Conservation (phyloP, 2,888 invertebrate species). For the Crematogaster levior region DNA sequence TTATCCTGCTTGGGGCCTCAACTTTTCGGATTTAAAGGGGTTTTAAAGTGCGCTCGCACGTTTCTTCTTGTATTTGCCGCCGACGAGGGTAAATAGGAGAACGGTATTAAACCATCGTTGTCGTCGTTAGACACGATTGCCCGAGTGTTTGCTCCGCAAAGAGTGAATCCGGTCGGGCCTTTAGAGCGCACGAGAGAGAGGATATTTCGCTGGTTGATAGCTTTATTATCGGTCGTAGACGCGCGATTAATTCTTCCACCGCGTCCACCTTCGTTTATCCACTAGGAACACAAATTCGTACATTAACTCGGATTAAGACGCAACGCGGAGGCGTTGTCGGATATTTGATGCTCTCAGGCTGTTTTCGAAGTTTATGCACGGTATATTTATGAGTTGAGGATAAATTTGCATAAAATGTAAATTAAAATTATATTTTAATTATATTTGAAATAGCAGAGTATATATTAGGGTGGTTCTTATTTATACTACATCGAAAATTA, state of each 20-base stretch:
- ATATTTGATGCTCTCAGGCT: not conserved
- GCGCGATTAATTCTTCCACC: constrained; percentile 35
- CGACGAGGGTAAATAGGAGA: constrained; percentile 28
- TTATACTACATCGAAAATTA: no score
- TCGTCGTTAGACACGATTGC: constrained; percentile 38
- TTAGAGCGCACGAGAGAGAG: constrained; percentile 15
- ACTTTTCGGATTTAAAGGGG: not conserved
- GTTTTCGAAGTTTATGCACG: not conserved
- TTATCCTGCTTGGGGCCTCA: no score
- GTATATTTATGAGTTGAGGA: not conserved
- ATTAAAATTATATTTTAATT: no score
- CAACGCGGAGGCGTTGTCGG: not conserved
- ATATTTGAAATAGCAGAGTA: not conserved
- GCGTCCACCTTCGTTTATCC: constrained; percentile 8
- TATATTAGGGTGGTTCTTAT: no score
- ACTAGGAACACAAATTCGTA: not conserved
- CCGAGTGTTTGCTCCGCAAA: constrained; percentile 44
- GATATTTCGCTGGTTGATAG: constrained; percentile 22
- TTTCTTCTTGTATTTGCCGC: constrained; percentile 31
- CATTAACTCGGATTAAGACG: not conserved
- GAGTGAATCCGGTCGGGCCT: constrained; percentile 37
- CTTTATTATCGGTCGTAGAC: constrained; percentile 31
- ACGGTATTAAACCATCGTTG: constrained; percentile 3
- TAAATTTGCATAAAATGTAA: not conserved
- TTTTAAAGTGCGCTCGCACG: constrained; percentile 24